These are phyloP conservation scores for Agonopterix heracliana DNA, from an alignment of 2,888 invertebrate genomes.

Conservation along the genomic window DNA sequence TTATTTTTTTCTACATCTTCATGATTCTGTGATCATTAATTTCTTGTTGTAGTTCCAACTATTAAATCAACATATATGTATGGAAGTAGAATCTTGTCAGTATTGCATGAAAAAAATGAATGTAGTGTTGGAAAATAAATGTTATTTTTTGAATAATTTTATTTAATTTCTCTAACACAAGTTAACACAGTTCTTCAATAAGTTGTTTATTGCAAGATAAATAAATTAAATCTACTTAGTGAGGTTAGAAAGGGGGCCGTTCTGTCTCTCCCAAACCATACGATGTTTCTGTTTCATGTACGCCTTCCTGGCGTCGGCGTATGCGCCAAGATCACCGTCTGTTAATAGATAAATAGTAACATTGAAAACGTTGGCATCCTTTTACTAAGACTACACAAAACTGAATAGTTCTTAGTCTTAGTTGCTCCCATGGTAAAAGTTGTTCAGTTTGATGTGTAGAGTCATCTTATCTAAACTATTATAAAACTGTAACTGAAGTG, in stretches of 20 bases:
- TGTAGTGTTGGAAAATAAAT: conserved; percentile 70
- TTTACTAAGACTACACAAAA: too few relatives aligned
- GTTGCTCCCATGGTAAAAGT: too few relatives aligned
- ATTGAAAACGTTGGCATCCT: too few relatives aligned
- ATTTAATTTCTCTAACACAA: conserved; percentile 4
- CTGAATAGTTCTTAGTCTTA: too few relatives aligned
- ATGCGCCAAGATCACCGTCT: conserved; percentile 95
- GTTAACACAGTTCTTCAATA: conserved; percentile 3
- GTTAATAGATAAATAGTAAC: conserved; percentile 15
- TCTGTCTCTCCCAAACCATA: conserved; percentile 96
- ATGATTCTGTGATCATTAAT: conserved; percentile 69
- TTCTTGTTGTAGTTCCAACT: conserved; percentile 63
- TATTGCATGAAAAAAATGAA: conserved; percentile 67
- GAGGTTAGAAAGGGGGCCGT: conserved; percentile 79
- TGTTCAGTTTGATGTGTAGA: too few relatives aligned
- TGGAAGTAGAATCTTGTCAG: conserved; percentile 60
- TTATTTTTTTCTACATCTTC: conserved; percentile 61
- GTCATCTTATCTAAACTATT: too few relatives aligned
- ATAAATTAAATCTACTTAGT: conserved; percentile 43
- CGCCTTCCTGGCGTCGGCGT: conserved; percentile 82
- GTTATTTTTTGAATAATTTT: conserved; percentile 56
- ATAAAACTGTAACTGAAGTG: too few relatives aligned
- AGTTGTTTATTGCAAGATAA: conserved; percentile 34
- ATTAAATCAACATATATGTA: conserved; percentile 52
- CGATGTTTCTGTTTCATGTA: conserved; percentile 99